Evolutionary conservation across 2,113 vertebrate genomes (phyloP).

Genomic region (Amphiprion percula): DNA sequence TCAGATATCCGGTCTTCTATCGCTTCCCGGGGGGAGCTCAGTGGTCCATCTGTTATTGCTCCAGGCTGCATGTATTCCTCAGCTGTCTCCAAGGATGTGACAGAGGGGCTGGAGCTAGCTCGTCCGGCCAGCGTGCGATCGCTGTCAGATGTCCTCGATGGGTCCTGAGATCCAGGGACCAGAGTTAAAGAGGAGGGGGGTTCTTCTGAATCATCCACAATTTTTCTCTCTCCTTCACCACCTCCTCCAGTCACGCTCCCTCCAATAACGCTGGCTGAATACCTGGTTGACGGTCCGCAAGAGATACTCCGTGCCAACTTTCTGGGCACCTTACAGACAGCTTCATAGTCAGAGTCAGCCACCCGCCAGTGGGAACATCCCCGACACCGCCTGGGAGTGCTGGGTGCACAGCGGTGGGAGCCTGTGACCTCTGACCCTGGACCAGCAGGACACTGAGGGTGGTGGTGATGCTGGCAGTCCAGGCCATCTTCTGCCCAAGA

Average conservation of each 20-base stretch:
- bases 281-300: slow-evolving; percentile 87
- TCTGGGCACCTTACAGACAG: slow-evolving; percentile 93
- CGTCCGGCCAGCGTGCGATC: slow-evolving; percentile 87
- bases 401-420: slow-evolving; percentile 59
- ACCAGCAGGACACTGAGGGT: slow-evolving; percentile 78
- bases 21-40: slow-evolving; percentile 57
- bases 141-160: slow-evolving; percentile 75
- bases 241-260: slow-evolving; percentile 74
- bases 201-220: slow-evolving; percentile 81
- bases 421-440: slow-evolving; percentile 74
- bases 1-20: slow-evolving; percentile 85
- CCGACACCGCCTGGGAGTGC: slow-evolving; percentile 87
- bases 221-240: slow-evolving; percentile 37
- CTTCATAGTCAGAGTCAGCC: slow-evolving; percentile 93
- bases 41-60: slow-evolving; percentile 76
- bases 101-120: slow-evolving; percentile 87
- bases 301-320: slow-evolving; percentile 91
- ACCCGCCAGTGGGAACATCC: slow-evolving; percentile 90
- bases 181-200: slow-evolving; percentile 79
- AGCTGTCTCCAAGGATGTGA: slow-evolving; percentile 87
- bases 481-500: slow-evolving; percentile 91
- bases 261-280: slow-evolving; percentile 81
- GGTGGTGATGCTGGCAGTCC: slow-evolving; percentile 77
- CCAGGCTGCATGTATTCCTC: slow-evolving; percentile 77
- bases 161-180: slow-evolving; percentile 73